phyloP scores from a whole-genome alignment of 2,888 invertebrate genomes.

The Athripsodes cinereus region DNA sequence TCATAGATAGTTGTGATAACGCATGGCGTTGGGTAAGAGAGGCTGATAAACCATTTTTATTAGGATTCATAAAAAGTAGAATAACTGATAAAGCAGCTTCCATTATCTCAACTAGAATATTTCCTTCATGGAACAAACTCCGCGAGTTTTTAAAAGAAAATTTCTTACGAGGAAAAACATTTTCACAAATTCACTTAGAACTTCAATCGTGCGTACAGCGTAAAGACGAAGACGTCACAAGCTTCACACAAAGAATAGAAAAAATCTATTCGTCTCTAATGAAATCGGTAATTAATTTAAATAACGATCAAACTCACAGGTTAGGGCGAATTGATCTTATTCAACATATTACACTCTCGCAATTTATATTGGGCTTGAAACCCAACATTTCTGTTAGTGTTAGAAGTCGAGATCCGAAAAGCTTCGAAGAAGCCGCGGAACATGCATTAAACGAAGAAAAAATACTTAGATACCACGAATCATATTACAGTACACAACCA shows the following conservation, averaged over 20 bases:
- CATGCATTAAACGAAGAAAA: slow-evolving; percentile 13
- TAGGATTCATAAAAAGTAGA: slow-evolving; percentile 4
- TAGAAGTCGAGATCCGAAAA: slow-evolving; percentile 6
- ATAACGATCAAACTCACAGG: background rate
- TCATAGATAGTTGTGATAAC: slow-evolving; percentile 4
- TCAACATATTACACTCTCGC: background rate
- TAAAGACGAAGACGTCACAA: background rate
- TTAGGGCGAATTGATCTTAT: background rate
- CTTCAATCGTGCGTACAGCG: slow-evolving; percentile 1
- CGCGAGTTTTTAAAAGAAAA: slow-evolving; percentile 1
- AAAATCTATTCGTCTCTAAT: slow-evolving; percentile 2
- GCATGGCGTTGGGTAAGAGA: background rate
- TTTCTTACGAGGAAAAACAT: slow-evolving; percentile 1
- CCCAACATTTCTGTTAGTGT: background rate
- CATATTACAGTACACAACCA: background rate
- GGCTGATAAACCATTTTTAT: background rate
- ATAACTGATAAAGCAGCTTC: background rate
- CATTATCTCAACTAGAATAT: background rate
- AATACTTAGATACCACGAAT: background rate
- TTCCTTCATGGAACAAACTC: background rate
- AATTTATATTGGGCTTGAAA: slow-evolving; percentile 3
- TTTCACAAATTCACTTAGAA: background rate
- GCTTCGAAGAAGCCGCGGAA: slow-evolving; percentile 7
- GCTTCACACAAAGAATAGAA: slow-evolving; percentile 5
- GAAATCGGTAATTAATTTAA: background rate